Conservation (phyloP, 2,888 invertebrate genomes). For the Taphrorychus bicolor region DNA sequence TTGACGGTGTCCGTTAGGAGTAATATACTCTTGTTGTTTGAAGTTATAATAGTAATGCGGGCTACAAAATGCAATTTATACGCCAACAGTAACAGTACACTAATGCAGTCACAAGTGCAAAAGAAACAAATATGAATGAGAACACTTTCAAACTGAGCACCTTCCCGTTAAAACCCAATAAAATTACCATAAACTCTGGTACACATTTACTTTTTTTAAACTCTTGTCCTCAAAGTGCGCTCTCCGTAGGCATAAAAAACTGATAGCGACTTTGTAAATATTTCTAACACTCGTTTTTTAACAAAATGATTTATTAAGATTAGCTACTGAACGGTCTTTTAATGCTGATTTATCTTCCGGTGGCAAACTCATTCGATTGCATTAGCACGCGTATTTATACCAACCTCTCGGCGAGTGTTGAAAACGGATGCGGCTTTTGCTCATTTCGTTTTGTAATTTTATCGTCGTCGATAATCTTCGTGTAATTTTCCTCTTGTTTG, state of each 20-base stretch:
- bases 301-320: not conserved
- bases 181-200: not conserved
- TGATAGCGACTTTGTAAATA: not conserved
- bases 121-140: not conserved
- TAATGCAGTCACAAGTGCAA: too few relatives aligned
- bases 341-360: not conserved
- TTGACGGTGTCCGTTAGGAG: not conserved
- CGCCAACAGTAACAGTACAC: not conserved
- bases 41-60: not conserved
- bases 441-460: slow-evolving; percentile 19
- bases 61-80: not conserved
- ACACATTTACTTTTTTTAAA: not conserved
- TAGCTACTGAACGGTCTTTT: not conserved
- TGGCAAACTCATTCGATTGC: not conserved
- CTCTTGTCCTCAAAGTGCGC: too few relatives aligned
- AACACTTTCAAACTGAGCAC: not conserved
- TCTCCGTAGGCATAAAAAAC: not conserved
- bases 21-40: not conserved
- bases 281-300: not conserved
- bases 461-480: slow-evolving; percentile 5
- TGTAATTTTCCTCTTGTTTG: slow-evolving; percentile 10
- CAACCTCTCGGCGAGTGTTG: too few relatives aligned
- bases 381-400: not conserved
- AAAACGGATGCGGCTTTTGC: slow-evolving; percentile 22
- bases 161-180: not conserved